phyloP scores from a whole-genome alignment of 2,113 vertebrate species.

The Carassius auratus region DNA sequence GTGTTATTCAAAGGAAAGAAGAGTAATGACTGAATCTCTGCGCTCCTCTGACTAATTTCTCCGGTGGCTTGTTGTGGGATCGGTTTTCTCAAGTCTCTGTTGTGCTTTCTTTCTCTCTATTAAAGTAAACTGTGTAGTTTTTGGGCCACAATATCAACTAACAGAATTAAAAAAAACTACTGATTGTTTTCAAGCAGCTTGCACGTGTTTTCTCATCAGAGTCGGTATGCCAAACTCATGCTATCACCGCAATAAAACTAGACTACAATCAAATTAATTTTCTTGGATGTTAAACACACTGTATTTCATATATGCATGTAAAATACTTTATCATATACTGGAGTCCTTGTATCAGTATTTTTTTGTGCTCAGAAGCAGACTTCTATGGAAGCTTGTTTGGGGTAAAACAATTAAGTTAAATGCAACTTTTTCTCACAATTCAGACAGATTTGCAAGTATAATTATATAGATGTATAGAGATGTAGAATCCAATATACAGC shows the following conservation, averaged over 20 bases:
- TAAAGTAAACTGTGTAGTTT: slow-evolving; percentile 12
- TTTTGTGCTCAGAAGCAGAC: neutral
- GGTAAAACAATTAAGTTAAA: no score
- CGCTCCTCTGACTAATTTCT: neutral
- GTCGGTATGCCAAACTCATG: neutral
- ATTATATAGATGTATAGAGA: neutral
- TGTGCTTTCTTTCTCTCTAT: neutral
- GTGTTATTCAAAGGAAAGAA: slow-evolving; percentile 43
- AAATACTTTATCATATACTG: neutral
- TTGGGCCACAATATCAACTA: neutral
- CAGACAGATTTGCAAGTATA: no score
- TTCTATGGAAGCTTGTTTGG: neutral
- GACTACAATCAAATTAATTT: neutral
- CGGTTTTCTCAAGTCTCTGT: neutral
- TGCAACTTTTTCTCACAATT: no score
- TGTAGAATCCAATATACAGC: neutral
- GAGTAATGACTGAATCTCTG: slow-evolving; percentile 30
- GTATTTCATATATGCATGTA: neutral
- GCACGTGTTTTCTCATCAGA: neutral
- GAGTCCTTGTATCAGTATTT: neutral
- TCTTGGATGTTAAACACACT: neutral
- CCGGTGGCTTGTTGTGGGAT: slow-evolving; percentile 8
- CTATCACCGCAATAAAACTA: neutral
- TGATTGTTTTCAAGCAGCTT: slow-evolving; percentile 1
- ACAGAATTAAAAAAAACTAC: neutral